Base-by-base conservation (phyloP, 2,888 invertebrate species). In the Erynnis tages region DNA sequence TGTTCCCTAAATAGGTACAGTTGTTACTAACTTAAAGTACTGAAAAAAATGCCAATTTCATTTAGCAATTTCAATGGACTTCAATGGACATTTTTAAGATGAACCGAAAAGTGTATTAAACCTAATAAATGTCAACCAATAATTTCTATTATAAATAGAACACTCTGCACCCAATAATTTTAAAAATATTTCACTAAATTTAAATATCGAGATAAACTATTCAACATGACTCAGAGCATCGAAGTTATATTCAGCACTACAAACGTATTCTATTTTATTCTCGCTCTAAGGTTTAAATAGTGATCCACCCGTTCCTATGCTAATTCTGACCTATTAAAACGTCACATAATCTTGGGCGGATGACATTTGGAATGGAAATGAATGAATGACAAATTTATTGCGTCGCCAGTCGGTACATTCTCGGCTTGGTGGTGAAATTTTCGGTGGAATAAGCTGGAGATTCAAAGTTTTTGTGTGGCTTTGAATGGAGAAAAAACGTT, bases 321-420 rank as follows among this genome's bases (percentile, higher is more conserved):
- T 78, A 84, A 85, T 85, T 75, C 67, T 74, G 76, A 76, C 78
- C 82, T 77, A 81, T 79, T 80, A 80, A 76, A 74, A 69, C 67
- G 71, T 71, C 76, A 67, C 73, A 71, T 73, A 61, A 79, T 76
- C 76, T 75, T 68, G 61, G 67, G 61, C 66, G 63, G 66, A 67
- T 66, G 69, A 67, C 70, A 67, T 63, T 64, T 57, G 71, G 68
- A 77, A 76, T 76, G 69, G 64, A 65, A 72, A 69, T 69, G 70
- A 75, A 69, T 69, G 63, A 66, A 59, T 57, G 71, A 71, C 60
- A 66, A 66, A 74, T 72, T 69, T 47, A 47, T 37, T 29, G 40
- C 38, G 16, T 23, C 40, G 19, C 40, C 16, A 14, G 29, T 47
- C n/a, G n/a, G 13, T 35, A 11, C 11, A 7, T 6, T 3, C 10